Evolutionary conservation across 2,113 vertebrate species (phyloP), one percentile per base, ranked within the genome.

Genomic region (Centropus unirufus): DNA sequence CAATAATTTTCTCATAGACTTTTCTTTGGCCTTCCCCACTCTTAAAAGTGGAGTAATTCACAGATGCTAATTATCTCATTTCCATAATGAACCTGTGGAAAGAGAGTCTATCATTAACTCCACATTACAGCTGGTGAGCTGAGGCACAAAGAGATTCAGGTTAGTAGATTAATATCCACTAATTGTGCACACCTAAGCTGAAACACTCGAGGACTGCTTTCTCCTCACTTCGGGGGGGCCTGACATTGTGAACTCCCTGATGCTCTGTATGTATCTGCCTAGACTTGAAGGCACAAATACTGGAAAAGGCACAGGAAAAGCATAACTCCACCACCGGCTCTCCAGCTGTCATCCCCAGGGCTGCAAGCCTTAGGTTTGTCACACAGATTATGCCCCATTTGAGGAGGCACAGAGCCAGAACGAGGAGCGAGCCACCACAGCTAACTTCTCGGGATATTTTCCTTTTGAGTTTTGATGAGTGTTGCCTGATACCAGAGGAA

Each of bases 11-110:
- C 72, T 89, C 57, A 57, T 12, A 89, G 80, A 63, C 86, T 89
- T 87, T 83, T 83, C 73, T 92, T 92, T 90, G 85, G 95, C 68
- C 88, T 90, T 92, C 86, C n/a, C 21, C 61, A 52, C 77, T 94
- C 85, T 92, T 96, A 90, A 90, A 44, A 77, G 89, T 72, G 87
- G 52, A 74, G 44, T 36, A 72, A 91, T 91, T 87, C 80, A 68
- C 92, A 89, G 91, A 42, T 85, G 84, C 79, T 95, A 92, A 96
- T 95, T 92, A 92, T 73, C 89, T 92, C 91, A 93, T 95, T 96
- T 96, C 91, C 83, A 95, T 93, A 95, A 95, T 84, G 74, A 95
- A 89, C 62, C 81, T 9, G 5, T 84, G 54, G 73, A 92, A 95
- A 46, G 67, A 93, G 40, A 49, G 57, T 90, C 47, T 95, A 72